These are phyloP conservation scores for Hirtodrosophila trivittata DNA, from an alignment of 2,888 invertebrate genomes.

Conservation along the genomic window DNA sequence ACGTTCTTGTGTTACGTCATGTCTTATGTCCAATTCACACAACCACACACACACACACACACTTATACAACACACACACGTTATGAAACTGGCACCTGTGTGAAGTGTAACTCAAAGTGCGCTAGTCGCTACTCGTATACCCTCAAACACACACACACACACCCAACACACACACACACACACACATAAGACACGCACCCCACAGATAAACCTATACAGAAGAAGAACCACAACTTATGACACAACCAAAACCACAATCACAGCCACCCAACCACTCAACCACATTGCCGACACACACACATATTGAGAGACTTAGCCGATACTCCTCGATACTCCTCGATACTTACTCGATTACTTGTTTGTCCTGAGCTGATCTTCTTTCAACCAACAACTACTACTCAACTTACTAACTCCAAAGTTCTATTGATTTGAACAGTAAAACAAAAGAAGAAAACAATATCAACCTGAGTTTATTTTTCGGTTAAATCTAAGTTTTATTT, in stretches of 20 bases:
- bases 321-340: neutral
- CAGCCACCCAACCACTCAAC: slow-evolving; percentile 37
- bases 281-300: slow-evolving; percentile 34
- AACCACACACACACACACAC: slow-evolving; percentile 19
- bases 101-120: slow-evolving; percentile 9
- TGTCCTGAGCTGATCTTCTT: slow-evolving; percentile 7
- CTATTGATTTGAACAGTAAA: too few species aligned
- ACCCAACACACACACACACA: slow-evolving; percentile 16
- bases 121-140: slow-evolving; percentile 10
- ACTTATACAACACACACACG: slow-evolving; percentile 21
- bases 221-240: slow-evolving; percentile 4
- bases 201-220: slow-evolving; percentile 13
- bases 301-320: slow-evolving; percentile 33
- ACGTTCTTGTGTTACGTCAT: slow-evolving; percentile 71
- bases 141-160: slow-evolving; percentile 31
- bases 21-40: slow-evolving; percentile 56
- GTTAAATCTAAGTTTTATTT: slow-evolving; percentile 37
- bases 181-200: neutral
- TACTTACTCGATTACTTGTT: neutral
- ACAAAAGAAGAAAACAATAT: too few species aligned
- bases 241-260: slow-evolving; percentile 35
- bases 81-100: slow-evolving; percentile 16
- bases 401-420: slow-evolving; percentile 27
- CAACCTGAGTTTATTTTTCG: slow-evolving; percentile 21
- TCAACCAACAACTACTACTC: slow-evolving; percentile 10